These are phyloP conservation scores for Sitobion miscanthi DNA, from an alignment of 1,140 invertebrate genomes.

Conservation along the genomic window DNA sequence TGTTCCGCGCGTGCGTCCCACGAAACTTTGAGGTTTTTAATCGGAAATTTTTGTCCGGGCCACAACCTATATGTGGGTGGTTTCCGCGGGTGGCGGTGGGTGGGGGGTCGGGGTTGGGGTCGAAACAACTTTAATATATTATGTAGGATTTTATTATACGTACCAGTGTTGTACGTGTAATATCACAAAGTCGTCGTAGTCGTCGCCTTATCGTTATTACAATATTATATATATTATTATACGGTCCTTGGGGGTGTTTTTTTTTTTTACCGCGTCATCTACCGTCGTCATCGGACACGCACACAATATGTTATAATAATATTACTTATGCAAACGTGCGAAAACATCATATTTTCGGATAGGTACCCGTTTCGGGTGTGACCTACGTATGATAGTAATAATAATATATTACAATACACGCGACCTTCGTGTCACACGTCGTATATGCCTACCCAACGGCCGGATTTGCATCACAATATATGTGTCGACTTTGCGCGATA, in stretches of 20 bases:
- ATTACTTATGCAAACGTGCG: not conserved
- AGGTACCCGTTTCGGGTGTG: not conserved
- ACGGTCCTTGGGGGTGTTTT: not conserved
- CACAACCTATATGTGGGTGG: not conserved
- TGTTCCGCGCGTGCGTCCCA: not conserved
- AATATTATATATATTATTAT: not conserved
- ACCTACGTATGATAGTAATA: not conserved
- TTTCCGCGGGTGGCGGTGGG: not conserved
- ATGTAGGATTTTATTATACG: not conserved
- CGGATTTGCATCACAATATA: not conserved
- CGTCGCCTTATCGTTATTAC: not conserved
- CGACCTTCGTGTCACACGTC: not conserved
- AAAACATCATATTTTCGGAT: not conserved
- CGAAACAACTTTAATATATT: not conserved
- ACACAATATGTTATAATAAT: not conserved
- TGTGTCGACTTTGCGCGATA: not conserved
- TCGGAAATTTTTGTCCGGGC: not conserved
- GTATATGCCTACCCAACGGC: not conserved
- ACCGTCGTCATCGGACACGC: not conserved
- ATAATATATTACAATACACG: constrained; percentile 8
- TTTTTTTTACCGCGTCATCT: not conserved
- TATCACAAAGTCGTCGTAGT: not conserved
- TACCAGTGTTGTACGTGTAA: not conserved
- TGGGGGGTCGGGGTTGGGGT: no score
- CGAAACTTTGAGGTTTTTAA: constrained; percentile 33